Conservation (phyloP, 2,797 vertebrate genomes). For the Babyrousa celebensis region DNA sequence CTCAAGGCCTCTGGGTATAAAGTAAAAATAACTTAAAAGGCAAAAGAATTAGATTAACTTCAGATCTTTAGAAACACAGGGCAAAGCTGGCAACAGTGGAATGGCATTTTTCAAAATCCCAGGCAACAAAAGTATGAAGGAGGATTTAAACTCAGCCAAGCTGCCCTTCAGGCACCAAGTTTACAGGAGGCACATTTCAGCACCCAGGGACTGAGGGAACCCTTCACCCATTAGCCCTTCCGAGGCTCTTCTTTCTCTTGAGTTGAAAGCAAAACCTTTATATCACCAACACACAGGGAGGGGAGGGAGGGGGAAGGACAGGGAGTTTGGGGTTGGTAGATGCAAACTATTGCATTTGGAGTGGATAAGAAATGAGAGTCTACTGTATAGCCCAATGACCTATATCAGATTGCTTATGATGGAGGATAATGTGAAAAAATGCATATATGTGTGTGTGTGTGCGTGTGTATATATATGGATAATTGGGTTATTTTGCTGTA, state of each 20-base stretch:
- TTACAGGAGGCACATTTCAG: background rate
- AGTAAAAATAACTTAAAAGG: background rate
- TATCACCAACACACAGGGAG: background rate
- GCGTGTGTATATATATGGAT: too few species aligned
- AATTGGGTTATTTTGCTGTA: too few species aligned
- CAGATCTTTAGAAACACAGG: background rate
- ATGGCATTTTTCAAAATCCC: background rate
- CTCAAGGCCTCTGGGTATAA: background rate
- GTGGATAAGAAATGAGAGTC: too few species aligned
- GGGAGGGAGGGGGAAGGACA: too few species aligned
- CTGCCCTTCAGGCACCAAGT: too few species aligned
- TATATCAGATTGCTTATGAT: too few species aligned
- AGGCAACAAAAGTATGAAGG: rapidly evolving
- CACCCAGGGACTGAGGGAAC: background rate
- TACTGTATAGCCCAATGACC: too few species aligned
- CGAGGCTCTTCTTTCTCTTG: background rate
- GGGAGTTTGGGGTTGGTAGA: too few species aligned
- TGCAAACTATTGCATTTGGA: too few species aligned
- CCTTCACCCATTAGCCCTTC: background rate
- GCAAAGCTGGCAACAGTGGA: background rate
- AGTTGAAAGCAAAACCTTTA: background rate
- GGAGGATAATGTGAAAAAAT: too few species aligned
- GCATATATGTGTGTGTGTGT: too few species aligned
- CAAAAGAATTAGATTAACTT: background rate
- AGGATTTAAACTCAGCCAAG: background rate